Evolutionary conservation across 2,888 invertebrate species (phyloP).

Genomic region (Tanypteryx hageni): DNA sequence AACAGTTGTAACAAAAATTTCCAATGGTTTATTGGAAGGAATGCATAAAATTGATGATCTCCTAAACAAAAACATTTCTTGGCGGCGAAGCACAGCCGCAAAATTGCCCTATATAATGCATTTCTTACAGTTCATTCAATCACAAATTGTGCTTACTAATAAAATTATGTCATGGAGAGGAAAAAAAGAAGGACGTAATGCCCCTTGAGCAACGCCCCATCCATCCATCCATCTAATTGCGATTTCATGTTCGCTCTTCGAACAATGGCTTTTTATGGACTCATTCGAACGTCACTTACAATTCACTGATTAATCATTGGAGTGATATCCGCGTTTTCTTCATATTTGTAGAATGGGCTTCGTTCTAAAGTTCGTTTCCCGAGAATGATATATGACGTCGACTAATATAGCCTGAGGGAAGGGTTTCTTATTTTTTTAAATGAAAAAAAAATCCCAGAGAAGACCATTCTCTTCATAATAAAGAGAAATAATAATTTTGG

Average conservation of each 20-base stretch:
- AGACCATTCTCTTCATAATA: neutral
- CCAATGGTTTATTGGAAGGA: too few species aligned
- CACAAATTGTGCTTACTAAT: neutral
- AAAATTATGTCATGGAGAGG: neutral
- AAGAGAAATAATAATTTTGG: too few species aligned
- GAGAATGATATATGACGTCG: neutral
- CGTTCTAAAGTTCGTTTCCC: neutral
- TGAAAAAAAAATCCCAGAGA: neutral
- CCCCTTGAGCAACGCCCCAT: neutral
- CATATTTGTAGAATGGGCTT: neutral
- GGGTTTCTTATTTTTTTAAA: neutral
- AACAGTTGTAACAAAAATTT: too few species aligned
- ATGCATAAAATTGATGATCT: too few species aligned
- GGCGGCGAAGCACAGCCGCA: too few species aligned
- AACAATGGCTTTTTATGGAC: neutral
- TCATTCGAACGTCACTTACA: neutral
- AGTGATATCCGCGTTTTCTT: neutral
- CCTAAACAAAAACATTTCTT: too few species aligned
- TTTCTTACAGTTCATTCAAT: neutral
- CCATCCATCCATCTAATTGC: neutral
- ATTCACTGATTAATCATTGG: neutral
- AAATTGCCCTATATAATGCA: neutral
- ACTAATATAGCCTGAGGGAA: neutral
- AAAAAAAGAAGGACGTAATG: neutral
- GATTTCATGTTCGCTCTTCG: neutral